These are phyloP conservation scores for Cinara cedri DNA, from an alignment of 2,888 invertebrate genomes.

Conservation along the genomic window DNA sequence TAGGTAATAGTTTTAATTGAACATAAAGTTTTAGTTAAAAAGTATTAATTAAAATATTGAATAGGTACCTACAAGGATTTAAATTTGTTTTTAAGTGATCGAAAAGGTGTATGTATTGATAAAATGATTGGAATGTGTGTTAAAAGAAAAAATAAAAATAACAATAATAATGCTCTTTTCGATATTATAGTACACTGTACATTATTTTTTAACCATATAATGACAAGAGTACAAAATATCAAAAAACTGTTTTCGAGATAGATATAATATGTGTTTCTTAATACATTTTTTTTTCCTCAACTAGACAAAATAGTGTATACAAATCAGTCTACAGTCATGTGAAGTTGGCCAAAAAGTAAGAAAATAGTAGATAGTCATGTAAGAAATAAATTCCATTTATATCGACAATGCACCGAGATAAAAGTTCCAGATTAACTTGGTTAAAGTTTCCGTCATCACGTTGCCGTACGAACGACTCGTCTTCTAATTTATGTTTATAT, in stretches of 20 bases:
- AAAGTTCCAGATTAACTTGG: constrained; percentile 46
- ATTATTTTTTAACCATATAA: no score
- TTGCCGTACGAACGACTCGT: constrained; percentile 7
- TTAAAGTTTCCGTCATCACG: constrained; percentile 29
- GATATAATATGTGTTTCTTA: not conserved
- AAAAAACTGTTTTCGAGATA: not conserved
- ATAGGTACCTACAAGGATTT: no score
- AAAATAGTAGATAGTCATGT: constrained; percentile 1
- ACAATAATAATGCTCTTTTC: no score
- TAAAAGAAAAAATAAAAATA: no score
- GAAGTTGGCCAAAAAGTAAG: constrained; percentile 18
- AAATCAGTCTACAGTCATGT: not conserved
- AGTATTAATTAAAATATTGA: no score
- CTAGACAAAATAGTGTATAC: not conserved
- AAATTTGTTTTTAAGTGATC: no score
- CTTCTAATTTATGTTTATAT: constrained; percentile 46
- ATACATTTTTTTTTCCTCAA: not conserved
- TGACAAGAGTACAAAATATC: no score
- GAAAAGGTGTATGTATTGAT: no score
- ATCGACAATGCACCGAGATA: constrained; percentile 35
- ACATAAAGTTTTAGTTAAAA: no score
- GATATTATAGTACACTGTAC: no score
- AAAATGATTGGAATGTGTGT: no score
- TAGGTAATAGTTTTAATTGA: no score
- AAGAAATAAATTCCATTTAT: constrained; percentile 50